Conservation (phyloP, 2,113 vertebrate genomes). For the Onychorhynchus coronatus region DNA sequence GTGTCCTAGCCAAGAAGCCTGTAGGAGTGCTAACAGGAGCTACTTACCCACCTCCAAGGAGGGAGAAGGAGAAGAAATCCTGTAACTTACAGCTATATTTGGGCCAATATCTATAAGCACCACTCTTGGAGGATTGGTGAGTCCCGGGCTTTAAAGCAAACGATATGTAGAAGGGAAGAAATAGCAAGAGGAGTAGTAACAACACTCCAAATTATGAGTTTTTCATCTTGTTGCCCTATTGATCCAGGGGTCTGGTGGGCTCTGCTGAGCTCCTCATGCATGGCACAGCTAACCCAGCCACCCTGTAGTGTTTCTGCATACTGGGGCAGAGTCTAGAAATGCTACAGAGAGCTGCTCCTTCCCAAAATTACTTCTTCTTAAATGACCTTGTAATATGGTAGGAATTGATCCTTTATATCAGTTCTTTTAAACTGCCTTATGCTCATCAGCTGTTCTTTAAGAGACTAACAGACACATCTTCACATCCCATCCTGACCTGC, state of each 20-base stretch:
- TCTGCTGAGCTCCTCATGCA: not conserved
- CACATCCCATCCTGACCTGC: not conserved
- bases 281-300: not conserved
- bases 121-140: not conserved
- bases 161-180: not conserved
- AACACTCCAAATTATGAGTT: not conserved
- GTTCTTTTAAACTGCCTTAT: constrained; percentile 39
- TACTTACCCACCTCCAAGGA: not conserved
- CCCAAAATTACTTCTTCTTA: not conserved
- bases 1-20: accelerated
- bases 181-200: not conserved
- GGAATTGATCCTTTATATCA: not conserved
- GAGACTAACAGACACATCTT: constrained; percentile 1
- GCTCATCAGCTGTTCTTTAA: constrained; percentile 26
- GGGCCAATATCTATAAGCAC: not conserved
- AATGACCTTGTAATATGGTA: not conserved
- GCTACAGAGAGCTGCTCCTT: not conserved
- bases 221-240: not conserved
- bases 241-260: not conserved
- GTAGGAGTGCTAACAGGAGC: not conserved
- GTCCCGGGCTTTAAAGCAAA: not conserved
- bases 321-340: not conserved
- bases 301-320: not conserved
- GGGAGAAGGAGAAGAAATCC: not conserved
- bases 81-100: not conserved